Base-by-base conservation (phyloP, 2,113 vertebrate species). In the Ochotona curzoniae region DNA sequence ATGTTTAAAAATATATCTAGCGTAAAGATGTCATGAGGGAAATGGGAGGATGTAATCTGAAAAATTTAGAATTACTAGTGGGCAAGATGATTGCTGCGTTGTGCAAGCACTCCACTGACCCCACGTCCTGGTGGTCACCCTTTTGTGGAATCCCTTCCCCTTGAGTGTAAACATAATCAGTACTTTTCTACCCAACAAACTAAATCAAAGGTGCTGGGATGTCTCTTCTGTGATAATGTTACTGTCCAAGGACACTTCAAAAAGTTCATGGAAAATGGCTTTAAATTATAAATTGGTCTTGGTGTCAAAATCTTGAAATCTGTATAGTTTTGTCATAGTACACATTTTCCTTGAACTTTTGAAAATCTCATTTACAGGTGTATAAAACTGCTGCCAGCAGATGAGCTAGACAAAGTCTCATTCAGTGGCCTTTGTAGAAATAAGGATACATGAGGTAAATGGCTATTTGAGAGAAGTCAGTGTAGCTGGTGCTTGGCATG, bases 1-100 rank as follows among this genome's bases (percentile, higher is more conserved):
- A 44, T 54, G 64, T 89, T 89, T 91, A 2, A 82, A 80, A 91
- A 51, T 67, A 49, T 90, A 23, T 90, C 28, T 74, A 8, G 17
- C 44, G 26, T 70, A 78, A 8, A 57, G 28, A 78, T 90, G 26
- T 64, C 20, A 60, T 51, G 25, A 71, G 88, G 28, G 25, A 83
- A 87, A 88, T 49, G 54, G 61, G 57, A 85, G 38, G 8, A 32
- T 64, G 60, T 76, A 47, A 38, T 7, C 44, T 60, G 47, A 3
- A 30, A 8, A 21, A 35, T 49, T 78, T 61, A 18, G 26, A 63
- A 35, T 84, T 70, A 71, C n/a, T 63, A 89, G 54, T 7, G 25
- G 14, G 38, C 70, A 44, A 14, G 84, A 84, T n/a, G 30, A 9
- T 79, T 85, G 47, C 12, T 44, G 25, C 64, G 5, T 28, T 93